Evolutionary conservation across 2,113 vertebrate genomes (phyloP).

Genomic region (Microcebus ravelobensis): DNA sequence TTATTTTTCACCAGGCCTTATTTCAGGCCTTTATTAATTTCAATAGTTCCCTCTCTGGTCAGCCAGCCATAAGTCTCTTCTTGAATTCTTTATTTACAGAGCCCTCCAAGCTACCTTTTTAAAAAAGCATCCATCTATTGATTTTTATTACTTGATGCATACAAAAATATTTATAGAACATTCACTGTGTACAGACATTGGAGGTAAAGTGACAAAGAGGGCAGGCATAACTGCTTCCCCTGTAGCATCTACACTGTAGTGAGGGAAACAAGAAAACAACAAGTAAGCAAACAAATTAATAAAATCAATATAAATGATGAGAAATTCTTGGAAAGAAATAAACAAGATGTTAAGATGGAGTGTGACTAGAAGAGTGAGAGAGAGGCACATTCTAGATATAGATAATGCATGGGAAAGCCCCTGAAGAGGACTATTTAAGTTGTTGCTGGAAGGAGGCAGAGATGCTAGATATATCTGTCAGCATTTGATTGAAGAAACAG

Average conservation of each 20-base stretch:
- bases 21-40: background rate
- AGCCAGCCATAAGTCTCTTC: background rate
- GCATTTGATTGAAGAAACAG: background rate
- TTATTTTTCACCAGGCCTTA: background rate
- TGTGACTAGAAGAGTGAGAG: background rate
- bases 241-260: background rate
- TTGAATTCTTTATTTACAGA: background rate
- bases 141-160: background rate
- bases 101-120: background rate
- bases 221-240: background rate
- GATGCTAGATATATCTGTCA: background rate
- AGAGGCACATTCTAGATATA: background rate
- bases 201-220: background rate
- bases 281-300: background rate
- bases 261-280: background rate
- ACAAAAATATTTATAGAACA: background rate
- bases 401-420: background rate
- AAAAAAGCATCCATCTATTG: background rate
- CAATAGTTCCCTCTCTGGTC: background rate
- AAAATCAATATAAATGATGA: background rate
- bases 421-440: background rate
- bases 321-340: background rate
- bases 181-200: background rate
- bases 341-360: background rate
- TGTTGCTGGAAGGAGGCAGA: background rate